Evolutionary conservation across 1,140 invertebrate species (phyloP), one percentile per base, ranked within the genome.

Genomic region (Macrosteles quadrilineatus): DNA sequence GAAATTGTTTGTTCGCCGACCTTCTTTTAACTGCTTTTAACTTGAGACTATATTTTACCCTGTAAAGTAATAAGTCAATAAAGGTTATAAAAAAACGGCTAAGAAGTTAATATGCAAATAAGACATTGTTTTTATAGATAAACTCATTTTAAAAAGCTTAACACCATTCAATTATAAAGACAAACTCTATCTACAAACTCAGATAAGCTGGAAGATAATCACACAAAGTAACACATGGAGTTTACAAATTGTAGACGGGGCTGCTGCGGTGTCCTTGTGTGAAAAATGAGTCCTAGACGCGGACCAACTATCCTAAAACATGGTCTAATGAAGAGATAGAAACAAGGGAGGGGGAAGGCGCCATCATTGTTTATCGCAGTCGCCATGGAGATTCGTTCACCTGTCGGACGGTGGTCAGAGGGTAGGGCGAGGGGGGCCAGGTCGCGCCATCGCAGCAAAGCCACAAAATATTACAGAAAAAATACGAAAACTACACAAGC

Each of bases 381-480:
- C 32, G 23, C 63, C 63, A 66, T 66, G 36, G 63, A 40, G 36
- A 66, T 36, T n/a, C 32, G 40, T 63, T 30, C 59, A 63, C 59
- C 59, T 63, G 59, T 25, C 29, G 19, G n/a, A n/a, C n/a, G n/a
- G n/a, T n/a, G n/a, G 55, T 27, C 6, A 25, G 55, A 3, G 19
- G 32, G 32, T 30, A 31, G 25, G 62, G 62, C 32, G 62, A 23
- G 62, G 62, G 62, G 27, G 63, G 40, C 19, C 21, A 17, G 40
- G n/a, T 36, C 32, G 32, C 3, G 27, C 63, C 63, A 66, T 66
- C 63, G 23, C n/a, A 25, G 6, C 32, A 32, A 27, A 25, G 53
- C 14, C 53, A 14, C 63, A 66, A 23, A 66, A 66, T 66, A 66
- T 66, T 43, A 66, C 63, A 66, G 63, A 66, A 66, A 66, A 59